These are phyloP conservation scores for Jaculus jaculus DNA, from an alignment of 2,113 vertebrate species.

Conservation along the genomic window DNA sequence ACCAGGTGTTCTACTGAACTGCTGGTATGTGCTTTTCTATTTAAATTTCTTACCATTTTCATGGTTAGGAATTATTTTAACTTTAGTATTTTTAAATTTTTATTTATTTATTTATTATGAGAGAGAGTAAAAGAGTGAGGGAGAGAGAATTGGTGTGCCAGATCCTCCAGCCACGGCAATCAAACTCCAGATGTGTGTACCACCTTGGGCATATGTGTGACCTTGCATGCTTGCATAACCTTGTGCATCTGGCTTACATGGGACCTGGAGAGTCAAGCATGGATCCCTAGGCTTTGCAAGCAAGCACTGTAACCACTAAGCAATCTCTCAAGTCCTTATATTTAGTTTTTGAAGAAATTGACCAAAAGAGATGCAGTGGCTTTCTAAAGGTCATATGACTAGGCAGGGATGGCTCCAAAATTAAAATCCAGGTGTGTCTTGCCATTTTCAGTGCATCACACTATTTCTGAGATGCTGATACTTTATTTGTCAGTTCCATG, in stretches of 20 bases:
- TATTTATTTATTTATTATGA: no score
- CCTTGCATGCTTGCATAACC: no score
- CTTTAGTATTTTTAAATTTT: not conserved
- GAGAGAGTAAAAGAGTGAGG: no score
- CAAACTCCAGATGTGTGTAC: no score
- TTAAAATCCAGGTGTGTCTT: not conserved
- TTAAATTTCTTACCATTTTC: not conserved
- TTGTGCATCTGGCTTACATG: no score
- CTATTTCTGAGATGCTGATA: not conserved
- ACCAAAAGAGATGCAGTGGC: not conserved
- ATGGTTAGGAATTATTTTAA: not conserved
- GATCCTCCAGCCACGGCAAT: no score
- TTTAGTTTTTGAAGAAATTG: slow-evolving; percentile 10
- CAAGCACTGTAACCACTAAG: no score
- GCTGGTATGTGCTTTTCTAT: not conserved
- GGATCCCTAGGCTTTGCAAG: no score
- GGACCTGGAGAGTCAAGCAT: no score
- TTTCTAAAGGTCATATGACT: not conserved
- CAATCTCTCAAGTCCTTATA: no score
- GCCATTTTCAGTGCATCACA: not conserved
- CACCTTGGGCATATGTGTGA: no score
- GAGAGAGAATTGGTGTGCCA: no score
- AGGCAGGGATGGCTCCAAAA: not conserved
- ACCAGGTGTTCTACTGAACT: not conserved
- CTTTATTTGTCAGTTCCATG: not conserved